phyloP scores from a whole-genome alignment of 1,140 invertebrate genomes.

The Acromyrmex charruanus region DNA sequence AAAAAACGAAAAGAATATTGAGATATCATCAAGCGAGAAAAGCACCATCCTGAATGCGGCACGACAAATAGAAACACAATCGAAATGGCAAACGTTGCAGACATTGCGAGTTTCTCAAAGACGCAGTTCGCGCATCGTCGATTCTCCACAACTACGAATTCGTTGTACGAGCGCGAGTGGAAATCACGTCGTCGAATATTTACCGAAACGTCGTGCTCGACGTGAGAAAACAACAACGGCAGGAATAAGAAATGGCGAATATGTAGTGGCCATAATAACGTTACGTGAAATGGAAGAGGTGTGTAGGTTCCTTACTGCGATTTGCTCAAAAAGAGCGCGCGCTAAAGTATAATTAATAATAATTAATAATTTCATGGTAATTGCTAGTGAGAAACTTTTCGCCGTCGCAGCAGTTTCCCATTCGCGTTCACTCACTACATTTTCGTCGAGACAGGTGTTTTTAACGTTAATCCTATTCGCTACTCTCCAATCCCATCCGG shows the following conservation, averaged over 20 bases:
- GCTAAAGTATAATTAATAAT: not conserved
- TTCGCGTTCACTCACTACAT: conserved; percentile 18
- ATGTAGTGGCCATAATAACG: not conserved
- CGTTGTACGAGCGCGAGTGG: conserved; percentile 17
- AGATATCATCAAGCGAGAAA: not conserved
- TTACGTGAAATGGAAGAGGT: not conserved
- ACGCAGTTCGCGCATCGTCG: conserved; percentile 38
- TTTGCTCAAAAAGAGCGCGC: not conserved
- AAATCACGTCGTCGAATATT: conserved; percentile 61
- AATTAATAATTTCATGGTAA: not conserved
- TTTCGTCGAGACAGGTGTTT: conserved; percentile 7
- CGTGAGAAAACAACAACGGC: conserved; percentile 49
- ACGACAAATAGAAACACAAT: conserved; percentile 22
- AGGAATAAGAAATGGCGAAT: conserved; percentile 31
- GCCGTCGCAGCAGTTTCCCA: not conserved
- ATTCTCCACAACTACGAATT: conserved; percentile 37
- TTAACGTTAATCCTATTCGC: conserved; percentile 40
- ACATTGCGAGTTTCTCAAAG: conserved; percentile 46
- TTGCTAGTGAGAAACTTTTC: not conserved
- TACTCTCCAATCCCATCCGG: conserved; percentile 15
- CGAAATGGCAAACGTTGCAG: conserved; percentile 44
- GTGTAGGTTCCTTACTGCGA: not conserved
- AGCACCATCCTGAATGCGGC: not conserved
- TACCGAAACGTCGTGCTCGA: conserved; percentile 37
- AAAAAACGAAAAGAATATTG: conserved; percentile 19